These are phyloP conservation scores for Zygothrica quintamaculata DNA, from an alignment of 2,888 invertebrate species.

Conservation along the genomic window DNA sequence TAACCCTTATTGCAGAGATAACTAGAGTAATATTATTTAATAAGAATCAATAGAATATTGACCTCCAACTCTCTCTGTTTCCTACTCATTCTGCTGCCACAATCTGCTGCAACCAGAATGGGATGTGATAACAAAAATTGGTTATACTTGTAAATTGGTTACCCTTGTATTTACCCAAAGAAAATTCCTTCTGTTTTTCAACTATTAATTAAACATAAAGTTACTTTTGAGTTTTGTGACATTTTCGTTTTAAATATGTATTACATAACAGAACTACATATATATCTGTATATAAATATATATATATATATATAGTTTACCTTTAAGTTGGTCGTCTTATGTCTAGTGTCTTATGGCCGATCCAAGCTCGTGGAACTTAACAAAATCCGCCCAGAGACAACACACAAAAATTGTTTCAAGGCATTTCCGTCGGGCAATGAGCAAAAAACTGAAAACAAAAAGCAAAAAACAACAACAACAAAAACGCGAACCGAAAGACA, in stretches of 20 bases:
- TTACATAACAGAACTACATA: not conserved
- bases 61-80: too few relatives aligned
- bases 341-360: constrained; percentile 11
- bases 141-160: too few relatives aligned
- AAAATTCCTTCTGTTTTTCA: too few relatives aligned
- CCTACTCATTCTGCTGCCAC: too few relatives aligned
- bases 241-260: not conserved
- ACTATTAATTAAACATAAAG: too few relatives aligned
- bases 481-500: constrained; percentile 46
- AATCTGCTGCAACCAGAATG: too few relatives aligned
- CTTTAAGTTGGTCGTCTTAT: constrained; percentile 9
- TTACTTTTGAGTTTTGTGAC: too few relatives aligned
- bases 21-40: too few relatives aligned
- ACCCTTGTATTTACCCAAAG: too few relatives aligned
- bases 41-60: too few relatives aligned
- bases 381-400: constrained; percentile 36
- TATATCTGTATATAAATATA: not conserved
- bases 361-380: constrained; percentile 30
- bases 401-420: constrained; percentile 63
- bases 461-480: constrained; percentile 39
- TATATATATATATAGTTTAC: not conserved
- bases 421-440: constrained; percentile 67
- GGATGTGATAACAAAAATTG: too few relatives aligned
- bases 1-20: too few relatives aligned
- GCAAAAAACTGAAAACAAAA: constrained; percentile 50